Percentiles rank a stretch among this genome's conserved stretches.
Evolutionary conservation across 2,797 vertebrate genomes (phyloP).

Genomic region (Buphagus erythrorhynchus): DNA sequence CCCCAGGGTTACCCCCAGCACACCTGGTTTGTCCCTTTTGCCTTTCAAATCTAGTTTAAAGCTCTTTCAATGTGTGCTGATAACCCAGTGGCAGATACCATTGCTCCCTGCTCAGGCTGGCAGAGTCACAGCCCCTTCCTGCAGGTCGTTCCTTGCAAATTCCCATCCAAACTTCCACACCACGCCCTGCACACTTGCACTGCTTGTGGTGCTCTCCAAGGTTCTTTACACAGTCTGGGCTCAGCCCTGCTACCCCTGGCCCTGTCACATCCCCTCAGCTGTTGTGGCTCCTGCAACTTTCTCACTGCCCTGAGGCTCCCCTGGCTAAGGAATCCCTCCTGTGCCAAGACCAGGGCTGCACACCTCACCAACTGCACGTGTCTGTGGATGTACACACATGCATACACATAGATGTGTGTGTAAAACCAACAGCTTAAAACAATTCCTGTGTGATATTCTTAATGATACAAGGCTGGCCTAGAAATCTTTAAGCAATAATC

Average conservation of each 20-base stretch:
- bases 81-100: not conserved
- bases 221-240: not conserved
- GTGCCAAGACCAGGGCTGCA: not conserved
- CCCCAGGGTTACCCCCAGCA: not conserved
- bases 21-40: not conserved
- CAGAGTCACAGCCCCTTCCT: not conserved
- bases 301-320: not conserved
- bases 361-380: not conserved
- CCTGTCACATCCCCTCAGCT: not conserved
- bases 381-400: not conserved
- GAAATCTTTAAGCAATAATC: not conserved
- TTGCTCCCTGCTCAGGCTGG: not conserved
- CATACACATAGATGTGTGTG: rapidly evolving
- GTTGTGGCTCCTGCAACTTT: not conserved
- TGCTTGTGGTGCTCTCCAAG: rapidly evolving
- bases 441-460: not conserved
- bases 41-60: not conserved
- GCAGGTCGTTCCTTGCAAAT: not conserved
- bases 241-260: not conserved
- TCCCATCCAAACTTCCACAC: not conserved
- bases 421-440: not conserved
- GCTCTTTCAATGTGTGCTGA: not conserved
- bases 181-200: not conserved
- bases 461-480: not conserved
- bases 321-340: not conserved